phyloP scores from a whole-genome alignment of 2,113 vertebrate genomes.

The Calyptommatus sinebrachiatus region DNA sequence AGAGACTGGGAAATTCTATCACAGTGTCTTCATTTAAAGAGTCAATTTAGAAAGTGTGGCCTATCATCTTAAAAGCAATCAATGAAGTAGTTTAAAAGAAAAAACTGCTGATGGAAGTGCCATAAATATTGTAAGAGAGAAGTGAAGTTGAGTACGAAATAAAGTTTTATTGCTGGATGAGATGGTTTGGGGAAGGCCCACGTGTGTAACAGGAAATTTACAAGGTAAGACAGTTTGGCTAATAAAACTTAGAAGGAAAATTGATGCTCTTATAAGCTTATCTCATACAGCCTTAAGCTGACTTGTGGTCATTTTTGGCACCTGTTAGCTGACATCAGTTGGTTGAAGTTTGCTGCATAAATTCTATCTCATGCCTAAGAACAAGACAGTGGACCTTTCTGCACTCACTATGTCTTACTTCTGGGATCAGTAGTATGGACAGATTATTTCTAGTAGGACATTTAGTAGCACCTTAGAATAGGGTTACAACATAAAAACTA shows the following conservation, averaged over 20 bases:
- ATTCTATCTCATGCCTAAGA: neutral
- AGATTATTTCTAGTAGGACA: too few relatives aligned
- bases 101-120: slow-evolving; percentile 2
- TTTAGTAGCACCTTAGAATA: too few relatives aligned
- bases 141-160: neutral
- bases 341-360: neutral
- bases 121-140: slow-evolving; percentile 28
- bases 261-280: neutral
- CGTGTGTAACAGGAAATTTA: neutral
- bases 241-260: neutral
- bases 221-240: neutral
- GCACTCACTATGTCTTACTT: too few relatives aligned
- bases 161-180: neutral
- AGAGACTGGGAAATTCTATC: neutral
- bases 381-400: neutral
- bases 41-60: neutral
- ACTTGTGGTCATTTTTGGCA: too few relatives aligned
- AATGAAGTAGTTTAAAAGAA: slow-evolving; percentile 16
- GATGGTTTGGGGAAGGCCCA: neutral
- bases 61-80: slow-evolving; percentile 5
- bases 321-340: neutral
- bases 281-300: neutral
- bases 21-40: neutral
- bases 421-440: too few relatives aligned
- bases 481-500: too few relatives aligned